Base-by-base conservation (phyloP, 2,797 vertebrate genomes). In the Ctenochaetus hawaiiensis region DNA sequence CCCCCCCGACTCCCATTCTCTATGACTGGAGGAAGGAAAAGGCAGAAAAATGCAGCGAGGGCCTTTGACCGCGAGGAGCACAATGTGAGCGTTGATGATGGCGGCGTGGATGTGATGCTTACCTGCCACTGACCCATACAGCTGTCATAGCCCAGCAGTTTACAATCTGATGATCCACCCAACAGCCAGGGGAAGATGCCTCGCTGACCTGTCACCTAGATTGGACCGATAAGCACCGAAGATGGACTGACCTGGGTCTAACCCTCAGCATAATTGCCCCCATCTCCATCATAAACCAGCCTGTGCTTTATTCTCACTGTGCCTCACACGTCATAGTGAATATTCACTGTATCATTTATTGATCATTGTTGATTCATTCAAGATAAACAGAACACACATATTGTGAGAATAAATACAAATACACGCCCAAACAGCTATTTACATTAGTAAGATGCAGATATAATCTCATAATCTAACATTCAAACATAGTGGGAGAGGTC, bases 61-160 rank as follows among this genome's bases (percentile, higher is more conserved):
- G 72, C 84, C 85, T 86, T 89, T 92, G 87, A 90, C 86, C 74
- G 49, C 2, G 57, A 88, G 86, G 87, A 90, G 82, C 82, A 94
- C 92, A 94, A 93, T 95, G 91, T 92, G 88, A 87, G 87, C 88
- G 86, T 93, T 94, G 89, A 94, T 88, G 89, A 83, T 69, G 83
- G 86, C 78, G 72, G 85, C 73, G 30, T 86, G 89, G 89, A 93
- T 90, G 88, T 89, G 87, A 90, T 82, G 84, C 86, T 93, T 87
- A 94, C 91, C 91, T 91, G 91, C 84, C 81, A 81, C 72, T 92
- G 92, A 93, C 93, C 92, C 82, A 80, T 81, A 70, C 85, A 54
- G 87, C 93, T 90, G 91, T 92, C 92, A 90, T 66, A 83, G 86
- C 85, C 73, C 77, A 8, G 74, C 56, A 1, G 87, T 83, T 88